A percentile compares a stretch with the other conserved stretches of the same genome.
Evolutionary conservation across 2,113 vertebrate genomes (phyloP).

Genomic region (Phylloscopus trochilus): DNA sequence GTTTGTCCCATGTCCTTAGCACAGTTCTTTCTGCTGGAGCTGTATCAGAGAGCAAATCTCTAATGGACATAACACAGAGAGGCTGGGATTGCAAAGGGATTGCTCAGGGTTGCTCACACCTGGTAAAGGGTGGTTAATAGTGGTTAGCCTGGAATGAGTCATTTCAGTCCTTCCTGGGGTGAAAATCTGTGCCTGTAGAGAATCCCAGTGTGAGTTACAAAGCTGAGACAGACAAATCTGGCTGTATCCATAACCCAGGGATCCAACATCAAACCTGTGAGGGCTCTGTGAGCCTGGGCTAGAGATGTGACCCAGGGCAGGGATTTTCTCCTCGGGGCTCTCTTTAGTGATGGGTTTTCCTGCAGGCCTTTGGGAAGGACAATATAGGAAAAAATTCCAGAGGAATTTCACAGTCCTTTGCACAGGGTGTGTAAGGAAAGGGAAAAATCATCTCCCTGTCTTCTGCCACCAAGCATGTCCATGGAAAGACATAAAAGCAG

Average conservation of each 20-base stretch:
- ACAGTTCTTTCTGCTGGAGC: not conserved
- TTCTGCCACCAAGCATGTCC: not conserved
- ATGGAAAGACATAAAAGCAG: not conserved
- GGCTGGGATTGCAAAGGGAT: not conserved
- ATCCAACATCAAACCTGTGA: not conserved
- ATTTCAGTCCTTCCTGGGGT: not conserved
- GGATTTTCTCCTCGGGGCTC: not conserved
- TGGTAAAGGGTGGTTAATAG: not conserved
- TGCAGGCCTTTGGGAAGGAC: not conserved
- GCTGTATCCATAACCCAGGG: not conserved
- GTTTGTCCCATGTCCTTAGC: not conserved
- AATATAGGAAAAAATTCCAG: not conserved
- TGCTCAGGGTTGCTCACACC: not conserved
- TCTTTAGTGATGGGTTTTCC: not conserved
- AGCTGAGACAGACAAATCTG: not conserved
- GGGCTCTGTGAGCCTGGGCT: not conserved
- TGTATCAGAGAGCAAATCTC: not conserved
- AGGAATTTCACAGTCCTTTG: not conserved
- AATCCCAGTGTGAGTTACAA: not conserved
- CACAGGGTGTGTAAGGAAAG: not conserved
- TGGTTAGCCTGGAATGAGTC: not conserved
- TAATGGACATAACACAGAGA: not conserved
- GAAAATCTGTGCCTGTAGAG: not conserved
- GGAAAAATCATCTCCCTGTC: not conserved
- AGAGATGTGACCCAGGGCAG: not conserved